Evolutionary conservation across 2,113 vertebrate genomes (phyloP).

Genomic region (Melanocharis versteri): DNA sequence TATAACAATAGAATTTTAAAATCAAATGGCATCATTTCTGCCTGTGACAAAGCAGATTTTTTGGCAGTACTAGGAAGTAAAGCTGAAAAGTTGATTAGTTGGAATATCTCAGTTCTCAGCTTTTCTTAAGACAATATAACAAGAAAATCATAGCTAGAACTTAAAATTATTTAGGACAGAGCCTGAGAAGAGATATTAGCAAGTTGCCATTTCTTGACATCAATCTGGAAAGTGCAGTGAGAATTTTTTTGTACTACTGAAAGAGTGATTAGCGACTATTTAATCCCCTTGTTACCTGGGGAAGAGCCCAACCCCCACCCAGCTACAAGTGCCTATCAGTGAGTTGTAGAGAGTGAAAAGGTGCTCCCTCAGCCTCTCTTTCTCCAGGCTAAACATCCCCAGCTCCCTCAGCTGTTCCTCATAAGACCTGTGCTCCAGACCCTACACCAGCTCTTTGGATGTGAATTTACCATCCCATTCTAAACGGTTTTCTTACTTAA

Average conservation of each 20-base stretch:
- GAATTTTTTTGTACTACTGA: background rate
- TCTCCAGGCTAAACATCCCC: no score
- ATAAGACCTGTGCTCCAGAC: no score
- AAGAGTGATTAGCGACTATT: background rate
- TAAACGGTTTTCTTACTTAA: no score
- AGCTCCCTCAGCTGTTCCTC: no score
- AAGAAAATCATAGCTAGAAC: background rate
- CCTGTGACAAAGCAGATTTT: background rate
- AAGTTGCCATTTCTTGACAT: background rate
- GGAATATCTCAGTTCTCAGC: background rate
- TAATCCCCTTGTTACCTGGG: no score
- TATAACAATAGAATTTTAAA: background rate
- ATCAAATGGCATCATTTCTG: background rate
- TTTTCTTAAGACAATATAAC: background rate
- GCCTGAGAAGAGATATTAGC: background rate
- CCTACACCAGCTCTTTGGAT: no score
- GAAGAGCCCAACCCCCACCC: no score
- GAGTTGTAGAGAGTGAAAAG: no score
- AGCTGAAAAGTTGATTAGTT: background rate
- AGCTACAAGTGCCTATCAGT: no score
- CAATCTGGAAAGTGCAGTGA: background rate
- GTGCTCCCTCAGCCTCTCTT: no score
- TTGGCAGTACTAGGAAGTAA: background rate
- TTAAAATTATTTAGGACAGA: background rate
- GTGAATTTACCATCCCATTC: no score